phyloP scores from a whole-genome alignment of 2,797 vertebrate species.

The Scleropages formosus region DNA sequence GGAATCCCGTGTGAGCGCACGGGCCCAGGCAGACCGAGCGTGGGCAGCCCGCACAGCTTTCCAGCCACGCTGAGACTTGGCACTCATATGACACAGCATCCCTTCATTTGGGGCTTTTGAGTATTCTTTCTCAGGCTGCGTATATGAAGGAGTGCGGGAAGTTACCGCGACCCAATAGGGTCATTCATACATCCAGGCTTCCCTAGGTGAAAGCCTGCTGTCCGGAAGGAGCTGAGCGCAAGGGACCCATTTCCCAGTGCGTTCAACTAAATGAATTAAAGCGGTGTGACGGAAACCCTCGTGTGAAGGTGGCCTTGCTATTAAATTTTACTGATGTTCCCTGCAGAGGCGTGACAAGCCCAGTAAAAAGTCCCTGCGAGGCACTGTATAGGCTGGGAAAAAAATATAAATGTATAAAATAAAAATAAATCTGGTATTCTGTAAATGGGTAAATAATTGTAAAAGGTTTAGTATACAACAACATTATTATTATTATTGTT shows the following conservation, averaged over 20 bases:
- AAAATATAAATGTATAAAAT: no score
- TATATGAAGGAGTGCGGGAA: not conserved
- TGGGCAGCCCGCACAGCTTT: not conserved
- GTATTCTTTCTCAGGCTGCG: not conserved
- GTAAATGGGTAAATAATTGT: no score
- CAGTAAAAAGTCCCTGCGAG: not conserved
- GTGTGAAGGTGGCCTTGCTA: conserved; percentile 1
- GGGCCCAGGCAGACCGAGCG: not conserved
- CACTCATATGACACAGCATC: no score
- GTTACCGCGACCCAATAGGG: not conserved
- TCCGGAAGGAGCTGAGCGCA: not conserved
- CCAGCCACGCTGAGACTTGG: not conserved
- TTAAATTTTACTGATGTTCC: conserved; percentile 10
- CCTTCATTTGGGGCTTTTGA: not conserved
- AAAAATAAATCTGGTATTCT: no score
- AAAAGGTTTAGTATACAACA: no score
- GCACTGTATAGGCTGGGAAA: no score
- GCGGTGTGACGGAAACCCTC: not conserved
- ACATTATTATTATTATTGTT: no score
- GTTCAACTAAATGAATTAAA: conserved; percentile 3
- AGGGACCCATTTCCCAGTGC: no score
- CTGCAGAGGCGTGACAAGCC: conserved; percentile 1
- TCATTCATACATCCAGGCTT: not conserved
- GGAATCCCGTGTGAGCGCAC: not conserved
- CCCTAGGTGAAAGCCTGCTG: not conserved